Conservation (phyloP, 2,888 invertebrate genomes). For the Hydriomena furcata region DNA sequence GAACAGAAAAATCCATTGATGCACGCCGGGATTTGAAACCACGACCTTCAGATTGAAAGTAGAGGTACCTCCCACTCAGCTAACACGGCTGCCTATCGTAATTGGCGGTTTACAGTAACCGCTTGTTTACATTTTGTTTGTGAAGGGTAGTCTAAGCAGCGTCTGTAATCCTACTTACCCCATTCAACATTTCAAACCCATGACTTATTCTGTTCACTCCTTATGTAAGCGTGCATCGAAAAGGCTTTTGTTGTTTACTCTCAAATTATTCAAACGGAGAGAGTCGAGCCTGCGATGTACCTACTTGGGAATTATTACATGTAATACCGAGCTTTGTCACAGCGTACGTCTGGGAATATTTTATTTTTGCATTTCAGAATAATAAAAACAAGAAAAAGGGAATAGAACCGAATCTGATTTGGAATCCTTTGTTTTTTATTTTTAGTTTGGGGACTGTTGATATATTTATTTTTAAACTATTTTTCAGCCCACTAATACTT, state of each 20-base stretch:
- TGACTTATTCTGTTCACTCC: constrained; percentile 18
- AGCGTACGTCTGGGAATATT: constrained; percentile 23
- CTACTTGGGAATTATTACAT: constrained; percentile 35
- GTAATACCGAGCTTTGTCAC: constrained; percentile 33
- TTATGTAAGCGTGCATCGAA: constrained; percentile 27
- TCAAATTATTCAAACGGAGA: constrained; percentile 33
- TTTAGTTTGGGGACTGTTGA: too few species aligned
- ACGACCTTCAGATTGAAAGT: too few species aligned
- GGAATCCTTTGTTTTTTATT: not conserved
- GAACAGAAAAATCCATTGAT: too few species aligned
- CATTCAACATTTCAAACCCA: constrained; percentile 13
- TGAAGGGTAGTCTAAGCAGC: not conserved
- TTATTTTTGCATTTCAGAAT: not conserved
- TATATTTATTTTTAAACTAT: too few species aligned
- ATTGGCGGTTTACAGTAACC: too few species aligned
- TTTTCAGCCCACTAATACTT: too few species aligned
- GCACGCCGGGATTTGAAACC: too few species aligned
- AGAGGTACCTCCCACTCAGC: too few species aligned
- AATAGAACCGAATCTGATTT: constrained; percentile 4
- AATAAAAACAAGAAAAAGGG: not conserved
- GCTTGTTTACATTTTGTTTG: not conserved
- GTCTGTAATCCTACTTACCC: constrained; percentile 1
- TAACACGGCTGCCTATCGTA: too few species aligned
- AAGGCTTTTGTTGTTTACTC: constrained; percentile 28
- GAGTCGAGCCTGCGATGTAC: constrained; percentile 27